phyloP scores from a whole-genome alignment of 2,113 vertebrate species.

The Hippopotamus amphibius region DNA sequence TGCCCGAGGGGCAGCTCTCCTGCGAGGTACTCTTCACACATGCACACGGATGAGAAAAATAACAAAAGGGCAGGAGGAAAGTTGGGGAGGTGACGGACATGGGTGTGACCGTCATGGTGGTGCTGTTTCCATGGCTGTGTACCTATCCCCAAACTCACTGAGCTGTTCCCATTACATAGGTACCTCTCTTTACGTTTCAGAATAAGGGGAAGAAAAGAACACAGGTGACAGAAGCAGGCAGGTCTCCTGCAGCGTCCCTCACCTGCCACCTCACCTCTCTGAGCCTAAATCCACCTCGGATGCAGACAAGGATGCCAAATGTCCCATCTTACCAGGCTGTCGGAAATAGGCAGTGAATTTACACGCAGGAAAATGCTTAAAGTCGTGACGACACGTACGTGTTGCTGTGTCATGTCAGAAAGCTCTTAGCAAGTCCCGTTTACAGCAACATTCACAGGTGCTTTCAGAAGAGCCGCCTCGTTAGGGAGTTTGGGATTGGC shows the following conservation, averaged over 20 bases:
- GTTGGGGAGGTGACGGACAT: accelerated
- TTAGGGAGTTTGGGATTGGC: too few species aligned
- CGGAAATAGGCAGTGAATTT: not conserved
- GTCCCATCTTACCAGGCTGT: not conserved
- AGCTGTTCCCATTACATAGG: accelerated
- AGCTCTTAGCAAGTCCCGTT: too few species aligned
- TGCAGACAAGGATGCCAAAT: accelerated
- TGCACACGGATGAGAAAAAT: too few species aligned
- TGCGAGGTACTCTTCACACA: not conserved
- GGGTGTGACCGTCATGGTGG: accelerated
- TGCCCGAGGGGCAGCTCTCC: not conserved
- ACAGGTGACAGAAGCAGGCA: not conserved
- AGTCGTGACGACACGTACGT: accelerated
- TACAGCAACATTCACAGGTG: accelerated
- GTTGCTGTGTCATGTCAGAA: not conserved
- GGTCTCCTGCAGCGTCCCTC: not conserved
- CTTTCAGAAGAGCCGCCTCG: not conserved
- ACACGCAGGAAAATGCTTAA: too few species aligned
- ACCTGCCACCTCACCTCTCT: too few species aligned
- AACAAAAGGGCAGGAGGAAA: not conserved
- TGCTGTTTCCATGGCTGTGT: accelerated
- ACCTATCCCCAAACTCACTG: too few species aligned
- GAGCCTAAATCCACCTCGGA: not conserved
- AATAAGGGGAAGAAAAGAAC: not conserved
- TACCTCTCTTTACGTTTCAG: not conserved